Conservation (phyloP, 2,113 vertebrate genomes). For the Illadopsis cleaveri region DNA sequence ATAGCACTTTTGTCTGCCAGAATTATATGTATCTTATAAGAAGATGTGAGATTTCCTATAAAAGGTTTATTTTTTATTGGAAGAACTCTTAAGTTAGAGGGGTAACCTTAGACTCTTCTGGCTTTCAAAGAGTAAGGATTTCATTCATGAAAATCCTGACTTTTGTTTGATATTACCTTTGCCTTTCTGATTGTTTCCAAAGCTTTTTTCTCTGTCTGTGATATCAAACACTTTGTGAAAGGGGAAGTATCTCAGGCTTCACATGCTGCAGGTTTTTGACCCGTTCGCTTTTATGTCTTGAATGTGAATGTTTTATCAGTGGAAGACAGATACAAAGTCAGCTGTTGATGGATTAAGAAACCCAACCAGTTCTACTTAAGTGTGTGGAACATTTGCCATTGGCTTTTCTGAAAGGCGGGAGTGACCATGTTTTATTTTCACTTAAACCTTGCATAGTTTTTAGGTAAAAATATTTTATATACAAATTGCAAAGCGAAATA, state of each 20-base stretch:
- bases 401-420: not conserved
- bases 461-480: not conserved
- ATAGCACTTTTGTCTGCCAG: not conserved
- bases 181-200: constrained; percentile 26
- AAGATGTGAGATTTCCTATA: not conserved
- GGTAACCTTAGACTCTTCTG: not conserved
- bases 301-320: constrained; percentile 27
- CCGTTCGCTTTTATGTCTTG: constrained; percentile 21
- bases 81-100: not conserved
- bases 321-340: constrained; percentile 34
- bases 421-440: not conserved
- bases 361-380: not conserved
- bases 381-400: not conserved
- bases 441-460: constrained; percentile 15
- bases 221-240: not conserved
- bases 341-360: constrained; percentile 31
- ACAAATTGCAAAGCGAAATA: not conserved
- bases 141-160: constrained; percentile 25
- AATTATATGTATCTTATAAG: not conserved
- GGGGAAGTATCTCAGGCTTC: constrained; percentile 13
- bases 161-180: constrained; percentile 26
- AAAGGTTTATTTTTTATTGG: not conserved
- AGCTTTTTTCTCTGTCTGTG: not conserved
- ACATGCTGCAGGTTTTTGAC: constrained; percentile 19
- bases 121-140: not conserved